Evolutionary conservation across 2,888 invertebrate genomes (phyloP).

Genomic region (Rotaria socialis): DNA sequence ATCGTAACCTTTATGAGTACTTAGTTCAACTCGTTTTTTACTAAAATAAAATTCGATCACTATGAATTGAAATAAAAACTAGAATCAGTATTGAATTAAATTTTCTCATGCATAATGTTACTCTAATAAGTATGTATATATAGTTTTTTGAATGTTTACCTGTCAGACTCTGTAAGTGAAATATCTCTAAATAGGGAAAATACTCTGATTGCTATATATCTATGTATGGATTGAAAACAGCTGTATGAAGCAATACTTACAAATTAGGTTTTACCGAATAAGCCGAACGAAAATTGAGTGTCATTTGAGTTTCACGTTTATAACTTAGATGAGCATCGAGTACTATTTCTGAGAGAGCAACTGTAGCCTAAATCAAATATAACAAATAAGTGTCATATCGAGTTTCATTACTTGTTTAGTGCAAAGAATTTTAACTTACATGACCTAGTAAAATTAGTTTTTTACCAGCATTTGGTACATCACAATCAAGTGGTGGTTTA

Average conservation of each 20-base stretch:
- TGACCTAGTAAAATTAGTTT: slow-evolving; percentile 5
- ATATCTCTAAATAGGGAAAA: background rate
- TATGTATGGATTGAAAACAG: no score
- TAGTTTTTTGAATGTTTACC: background rate
- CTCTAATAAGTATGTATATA: no score
- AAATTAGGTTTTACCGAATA: background rate
- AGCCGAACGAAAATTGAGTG: background rate
- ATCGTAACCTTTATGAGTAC: slow-evolving; percentile 17
- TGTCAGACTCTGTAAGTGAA: background rate
- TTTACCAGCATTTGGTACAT: background rate
- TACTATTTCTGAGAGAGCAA: background rate
- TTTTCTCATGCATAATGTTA: background rate
- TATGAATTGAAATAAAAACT: background rate
- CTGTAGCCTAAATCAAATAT: background rate
- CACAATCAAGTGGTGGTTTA: slow-evolving; percentile 21
- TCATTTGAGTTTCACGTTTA: slow-evolving; percentile 7
- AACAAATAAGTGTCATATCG: no score
- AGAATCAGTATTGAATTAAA: background rate
- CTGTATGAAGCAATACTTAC: background rate
- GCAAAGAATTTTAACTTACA: background rate
- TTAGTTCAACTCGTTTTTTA: background rate
- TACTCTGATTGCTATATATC: no score
- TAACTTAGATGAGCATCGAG: slow-evolving; percentile 17
- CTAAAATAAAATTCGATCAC: background rate
- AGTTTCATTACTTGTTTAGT: no score